Base-by-base conservation (phyloP, 2,888 invertebrate species). In the Tetramorium bicarinatum region DNA sequence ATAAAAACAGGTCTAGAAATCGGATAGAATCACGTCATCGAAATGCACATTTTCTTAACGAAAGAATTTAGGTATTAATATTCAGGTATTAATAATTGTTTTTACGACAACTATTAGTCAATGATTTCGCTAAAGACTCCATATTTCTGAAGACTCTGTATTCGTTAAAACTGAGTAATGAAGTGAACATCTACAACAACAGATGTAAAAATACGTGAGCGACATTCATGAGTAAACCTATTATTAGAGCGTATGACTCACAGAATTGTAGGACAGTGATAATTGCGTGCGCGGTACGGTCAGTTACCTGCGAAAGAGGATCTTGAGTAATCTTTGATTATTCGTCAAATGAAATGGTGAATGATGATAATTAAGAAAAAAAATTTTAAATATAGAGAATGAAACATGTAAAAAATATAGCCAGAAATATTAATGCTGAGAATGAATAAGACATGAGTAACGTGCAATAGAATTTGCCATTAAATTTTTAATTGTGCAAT, bases 231-330 rank as follows among this genome's bases (percentile, higher is more conserved):
- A 76, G 18, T 15, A 38, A 21, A 52, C 2, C 59, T 76, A 64
- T 76, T 76, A 52, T 52, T 76, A 76, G 38, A 64, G 11, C n/a
- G 29, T 38, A 25, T 76, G 75, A 64, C 34, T 76, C 62, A 34
- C 29, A 62, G 62, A 64, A 38, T 74, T 74, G 25, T 71, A 54
- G 11, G 41, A 56, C 18, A 29, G n/a, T 61, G 44, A 61, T 64
- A 62, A 64, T 4, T 44, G 13, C 21, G 9, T 38, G 38, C 8
- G 11, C 18, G n/a, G 7, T 21, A 25, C 75, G 76, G 64, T 76
- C 76, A 76, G 15, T 64, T 76, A 76, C 76, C 49, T 64, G 11
- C 1, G 18, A 64, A 52, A 66, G 38, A 64, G 49, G n/a, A 9
- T 34, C 2, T 62, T 34, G 29, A 34, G 4, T 34, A 34, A 34